Evolutionary conservation across 2,113 vertebrate genomes (phyloP), one percentile per base, ranked within the genome.

Genomic region (Ploceus nigricollis): DNA sequence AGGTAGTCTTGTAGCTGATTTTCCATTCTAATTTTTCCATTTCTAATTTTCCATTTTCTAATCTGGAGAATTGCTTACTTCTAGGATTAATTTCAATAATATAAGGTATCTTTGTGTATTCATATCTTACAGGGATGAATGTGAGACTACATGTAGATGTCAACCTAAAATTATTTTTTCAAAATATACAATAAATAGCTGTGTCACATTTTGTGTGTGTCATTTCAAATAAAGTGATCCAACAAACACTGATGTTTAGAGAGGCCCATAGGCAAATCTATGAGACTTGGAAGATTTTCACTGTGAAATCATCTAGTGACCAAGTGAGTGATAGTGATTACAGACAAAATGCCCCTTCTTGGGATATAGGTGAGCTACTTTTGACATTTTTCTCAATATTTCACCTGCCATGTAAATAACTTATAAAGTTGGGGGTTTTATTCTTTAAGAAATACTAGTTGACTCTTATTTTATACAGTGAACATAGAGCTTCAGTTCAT

Each of bases 361-460:
- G 25, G 30, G 61, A 44, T 39, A 51, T 4, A 10, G 28, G 69
- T 44, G 23, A 75, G 3, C 8, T 64, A 21, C 10, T 10, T 89
- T 45, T 47, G 15, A 11, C 0, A 31, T 35, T 85, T 75, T 85
- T 61, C 40, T 72, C 27, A 64, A 13, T 50, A 47, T 64, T 82
- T 76, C 31, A 54, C 7, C 10, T 69, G 9, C 6, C 7, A 33
- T 8, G 4, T 63, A 75, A 92, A 58, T 21, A 63, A n/a, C 3
- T 54, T 33, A 8, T 3, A 33, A 63, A 39, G 10, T 3, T 45
- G 5, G 4, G 4, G 1, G 1, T 4, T 11, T 11, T 54, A 45
- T 77, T 54, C 13, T 71, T 54, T 35, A 69, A 48, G 48, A 61
- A 82, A 71, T 1, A 0, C 1, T 51, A 42, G 27, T 39, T 90